phyloP scores from a whole-genome alignment of 2,888 invertebrate species.

The Heliconius erato region DNA sequence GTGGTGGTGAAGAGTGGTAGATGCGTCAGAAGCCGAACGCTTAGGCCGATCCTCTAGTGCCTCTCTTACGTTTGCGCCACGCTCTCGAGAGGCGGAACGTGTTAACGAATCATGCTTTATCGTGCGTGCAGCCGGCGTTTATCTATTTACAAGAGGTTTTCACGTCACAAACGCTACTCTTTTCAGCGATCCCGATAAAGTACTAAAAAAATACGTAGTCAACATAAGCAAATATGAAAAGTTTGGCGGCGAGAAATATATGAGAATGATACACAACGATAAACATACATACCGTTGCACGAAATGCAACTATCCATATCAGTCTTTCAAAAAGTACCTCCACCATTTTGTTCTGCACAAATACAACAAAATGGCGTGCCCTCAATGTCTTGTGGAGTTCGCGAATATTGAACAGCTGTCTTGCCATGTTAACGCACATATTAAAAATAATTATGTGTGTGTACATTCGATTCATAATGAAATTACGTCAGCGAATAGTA shows the following conservation, averaged over 20 bases:
- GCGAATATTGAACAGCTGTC: rapidly evolving
- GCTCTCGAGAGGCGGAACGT: not conserved
- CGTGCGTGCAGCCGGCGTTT: not conserved
- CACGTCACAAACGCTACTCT: not conserved
- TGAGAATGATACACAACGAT: not conserved
- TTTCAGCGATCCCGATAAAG: not conserved
- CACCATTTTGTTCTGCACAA: constrained; percentile 60
- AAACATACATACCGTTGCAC: constrained; percentile 52
- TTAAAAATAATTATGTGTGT: constrained; percentile 54
- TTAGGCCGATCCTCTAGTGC: not conserved
- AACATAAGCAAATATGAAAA: not conserved
- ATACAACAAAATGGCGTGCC: constrained; percentile 49
- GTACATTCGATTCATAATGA: constrained; percentile 40
- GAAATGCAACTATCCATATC: constrained; percentile 51
- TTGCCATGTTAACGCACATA: constrained; percentile 56
- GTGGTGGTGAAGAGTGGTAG: not conserved
- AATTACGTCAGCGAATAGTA: rapidly evolving
- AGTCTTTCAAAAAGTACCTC: constrained; percentile 51
- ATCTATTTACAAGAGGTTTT: not conserved
- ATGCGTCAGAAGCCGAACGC: not conserved
- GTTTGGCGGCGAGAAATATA: not conserved
- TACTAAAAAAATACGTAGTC: not conserved
- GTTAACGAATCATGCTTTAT: not conserved
- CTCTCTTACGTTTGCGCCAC: too few relatives aligned
- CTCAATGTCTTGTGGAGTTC: constrained; percentile 53